Evolutionary conservation across 2,797 vertebrate species (phyloP).

Genomic region (Enteromius radiatus): DNA sequence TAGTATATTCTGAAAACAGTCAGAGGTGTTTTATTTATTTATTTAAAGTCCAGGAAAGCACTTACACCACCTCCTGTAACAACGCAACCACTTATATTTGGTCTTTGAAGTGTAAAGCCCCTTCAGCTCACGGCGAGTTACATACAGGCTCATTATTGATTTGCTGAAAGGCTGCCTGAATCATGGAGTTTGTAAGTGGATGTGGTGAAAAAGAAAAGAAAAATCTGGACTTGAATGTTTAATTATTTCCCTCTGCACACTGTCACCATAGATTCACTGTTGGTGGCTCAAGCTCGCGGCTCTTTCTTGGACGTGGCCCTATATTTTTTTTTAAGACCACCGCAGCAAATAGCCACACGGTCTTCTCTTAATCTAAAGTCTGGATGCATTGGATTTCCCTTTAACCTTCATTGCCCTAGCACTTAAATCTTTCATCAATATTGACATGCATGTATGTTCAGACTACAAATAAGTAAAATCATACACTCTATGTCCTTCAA

Average conservation of each 20-base stretch:
- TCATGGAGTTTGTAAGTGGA: constrained; percentile 27
- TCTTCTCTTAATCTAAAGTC: neutral
- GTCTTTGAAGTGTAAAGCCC: constrained; percentile 58
- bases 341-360: neutral
- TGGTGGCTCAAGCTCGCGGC: neutral
- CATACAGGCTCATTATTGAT: constrained; percentile 51
- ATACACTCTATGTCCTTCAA: neutral
- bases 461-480: constrained; percentile 17
- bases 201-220: constrained; percentile 13
- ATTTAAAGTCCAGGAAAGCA: constrained; percentile 43
- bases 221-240: constrained; percentile 29
- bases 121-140: constrained; percentile 39
- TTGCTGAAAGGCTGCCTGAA: constrained; percentile 49
- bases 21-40: constrained; percentile 48
- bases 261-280: constrained; percentile 30
- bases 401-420: neutral
- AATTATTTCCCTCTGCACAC: constrained; percentile 45
- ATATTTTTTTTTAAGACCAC: constrained; percentile 21
- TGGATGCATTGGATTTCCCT: constrained; percentile 3
- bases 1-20: constrained; percentile 8
- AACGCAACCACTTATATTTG: constrained; percentile 53
- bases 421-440: neutral
- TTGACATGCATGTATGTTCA: neutral
- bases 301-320: neutral
- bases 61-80: constrained; percentile 43